Evolutionary conservation across 2,797 vertebrate species (phyloP), one percentile per base, ranked within the genome.

Genomic region (Valencia hispanica): DNA sequence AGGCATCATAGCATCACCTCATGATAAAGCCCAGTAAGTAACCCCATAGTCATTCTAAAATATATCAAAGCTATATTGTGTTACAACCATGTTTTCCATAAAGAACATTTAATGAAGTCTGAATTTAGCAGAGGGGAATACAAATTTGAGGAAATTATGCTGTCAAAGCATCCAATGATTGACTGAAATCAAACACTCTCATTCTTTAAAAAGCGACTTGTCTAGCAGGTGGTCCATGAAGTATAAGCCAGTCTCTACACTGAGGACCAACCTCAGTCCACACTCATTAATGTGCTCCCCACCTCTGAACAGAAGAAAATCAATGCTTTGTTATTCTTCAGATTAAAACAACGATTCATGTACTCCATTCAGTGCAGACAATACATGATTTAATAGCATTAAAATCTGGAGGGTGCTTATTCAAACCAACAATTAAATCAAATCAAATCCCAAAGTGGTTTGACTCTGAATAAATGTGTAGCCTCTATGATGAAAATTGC

Each of bases 191-290:
- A 5, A 11, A 61, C 53, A 51, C 10, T 96, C 97, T 96, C 74
- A 99, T 98, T 94, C 98, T 7, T 98, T 97, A 4, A 97, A 90
- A 74, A 98, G 94, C 0, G 97, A 97, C 77, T 96, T 92, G 25
- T 99, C 95, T 91, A 99, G 94, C 34, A 99, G 94, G 86, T 93
- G 97, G 89, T 97, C 91, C 25, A 99, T 99, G 94, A 99, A 99
- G 90, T 99, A 99, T 79, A 99, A 97, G 57, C 98, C 97, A 0
- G 98, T 97, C 87, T 99, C 97, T 34, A 99, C 92, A 0, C 97
- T 99, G 79, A 99, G 96, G 75, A 99, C 98, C 98, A 95, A 97
- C 45, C 79, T 93, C 75, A 99, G 95, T 7, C 97, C 98, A 0
- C 97, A 97, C 88, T 95, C 91, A 0, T 96, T 63, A 0, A 96